Evolutionary conservation across 2,113 vertebrate species (phyloP).

Genomic region (Phyllostomus hastatus): DNA sequence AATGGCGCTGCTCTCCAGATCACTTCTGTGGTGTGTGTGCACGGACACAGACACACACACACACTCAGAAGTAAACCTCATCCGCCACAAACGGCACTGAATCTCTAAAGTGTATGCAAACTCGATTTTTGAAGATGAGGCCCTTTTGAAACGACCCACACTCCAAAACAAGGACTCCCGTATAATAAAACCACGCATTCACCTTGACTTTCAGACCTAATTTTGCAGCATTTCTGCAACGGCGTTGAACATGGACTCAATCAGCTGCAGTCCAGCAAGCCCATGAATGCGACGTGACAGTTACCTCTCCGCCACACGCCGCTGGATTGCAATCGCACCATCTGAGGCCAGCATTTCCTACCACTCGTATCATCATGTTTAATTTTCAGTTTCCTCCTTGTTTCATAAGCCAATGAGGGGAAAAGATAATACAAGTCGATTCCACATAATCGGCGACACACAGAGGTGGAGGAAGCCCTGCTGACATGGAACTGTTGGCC

Average conservation of each 20-base stretch:
- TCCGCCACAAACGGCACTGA: neutral
- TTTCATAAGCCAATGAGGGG: neutral
- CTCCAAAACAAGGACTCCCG: neutral
- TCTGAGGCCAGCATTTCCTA: neutral
- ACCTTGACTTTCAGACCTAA: neutral
- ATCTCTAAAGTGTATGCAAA: neutral
- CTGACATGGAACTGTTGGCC: too few species aligned
- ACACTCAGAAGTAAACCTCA: neutral
- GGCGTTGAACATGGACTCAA: neutral
- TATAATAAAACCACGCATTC: neutral
- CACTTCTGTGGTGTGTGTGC: neutral
- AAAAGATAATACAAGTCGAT: neutral
- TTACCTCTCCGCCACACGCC: accelerated
- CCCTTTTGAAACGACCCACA: neutral
- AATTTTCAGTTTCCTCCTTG: neutral
- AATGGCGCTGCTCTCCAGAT: neutral
- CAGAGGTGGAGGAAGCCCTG: neutral
- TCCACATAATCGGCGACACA: neutral
- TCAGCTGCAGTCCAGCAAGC: neutral
- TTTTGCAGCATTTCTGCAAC: neutral
- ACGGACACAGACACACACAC: neutral
- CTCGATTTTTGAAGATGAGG: neutral
- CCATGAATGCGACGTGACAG: accelerated
- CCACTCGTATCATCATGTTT: neutral
- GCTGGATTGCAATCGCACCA: accelerated